Evolutionary conservation across 2,888 invertebrate genomes (phyloP).

Genomic region (Clistopyga incitator): DNA sequence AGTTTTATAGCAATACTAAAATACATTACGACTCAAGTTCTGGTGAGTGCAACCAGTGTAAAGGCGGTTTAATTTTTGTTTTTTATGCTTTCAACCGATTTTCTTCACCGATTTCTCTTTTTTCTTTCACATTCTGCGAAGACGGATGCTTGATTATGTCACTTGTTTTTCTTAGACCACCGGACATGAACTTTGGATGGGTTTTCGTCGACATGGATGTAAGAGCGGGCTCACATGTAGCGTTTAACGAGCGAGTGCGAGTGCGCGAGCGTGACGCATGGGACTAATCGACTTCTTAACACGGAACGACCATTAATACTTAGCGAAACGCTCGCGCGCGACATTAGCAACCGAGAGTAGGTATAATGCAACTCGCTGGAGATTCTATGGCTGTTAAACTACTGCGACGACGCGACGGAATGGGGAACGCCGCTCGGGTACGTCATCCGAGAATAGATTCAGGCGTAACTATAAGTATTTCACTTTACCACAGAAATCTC

Average conservation of each 20-base stretch:
- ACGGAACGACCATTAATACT: conserved; percentile 82
- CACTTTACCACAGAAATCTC: not conserved
- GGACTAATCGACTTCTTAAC: conserved; percentile 83
- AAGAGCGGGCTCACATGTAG: conserved; percentile 50
- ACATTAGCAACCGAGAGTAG: conserved; percentile 60
- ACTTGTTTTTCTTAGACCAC: not conserved
- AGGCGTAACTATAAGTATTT: conserved; percentile 25
- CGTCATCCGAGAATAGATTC: conserved; percentile 59
- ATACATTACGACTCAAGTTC: too few species aligned
- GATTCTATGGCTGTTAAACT: conserved; percentile 58
- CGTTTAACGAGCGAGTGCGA: conserved; percentile 66
- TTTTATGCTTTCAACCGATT: not conserved
- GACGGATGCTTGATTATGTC: conserved; percentile 5
- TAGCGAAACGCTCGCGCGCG: conserved; percentile 60
- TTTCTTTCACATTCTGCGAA: conserved; percentile 6
- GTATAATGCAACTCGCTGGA: conserved; percentile 48
- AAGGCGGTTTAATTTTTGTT: too few species aligned
- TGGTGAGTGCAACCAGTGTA: too few species aligned
- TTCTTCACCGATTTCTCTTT: not conserved
- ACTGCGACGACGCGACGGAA: conserved; percentile 53
- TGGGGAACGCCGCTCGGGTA: conserved; percentile 29
- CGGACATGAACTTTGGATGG: conserved; percentile 17
- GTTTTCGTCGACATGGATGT: conserved; percentile 28
- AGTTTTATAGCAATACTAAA: too few species aligned
- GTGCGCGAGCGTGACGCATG: conserved; percentile 68